phyloP scores from a whole-genome alignment of 2,113 vertebrate genomes.

The Gymnobelideus leadbeateri region DNA sequence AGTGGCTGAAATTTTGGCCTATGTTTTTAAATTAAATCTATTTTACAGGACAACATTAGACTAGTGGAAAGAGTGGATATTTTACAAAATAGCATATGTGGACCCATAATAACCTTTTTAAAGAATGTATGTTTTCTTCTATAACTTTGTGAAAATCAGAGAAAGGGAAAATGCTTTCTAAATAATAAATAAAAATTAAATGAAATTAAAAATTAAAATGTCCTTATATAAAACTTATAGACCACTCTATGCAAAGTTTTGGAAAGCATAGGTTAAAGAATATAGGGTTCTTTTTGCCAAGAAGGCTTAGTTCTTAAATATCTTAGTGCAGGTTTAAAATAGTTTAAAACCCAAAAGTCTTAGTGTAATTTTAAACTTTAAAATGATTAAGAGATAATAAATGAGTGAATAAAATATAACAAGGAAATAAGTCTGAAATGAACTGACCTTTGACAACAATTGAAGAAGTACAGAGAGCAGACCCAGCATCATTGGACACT shows the following conservation, averaged over 20 bases:
- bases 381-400: not conserved
- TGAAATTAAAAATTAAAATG: not conserved
- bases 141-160: not conserved
- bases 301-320: not conserved
- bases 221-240: not conserved
- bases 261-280: conserved; percentile 25
- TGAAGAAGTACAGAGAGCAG: conserved; percentile 87
- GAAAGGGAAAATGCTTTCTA: conserved; percentile 1
- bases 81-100: conserved; percentile 3
- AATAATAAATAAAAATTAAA: not conserved
- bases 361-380: no score
- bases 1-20: conserved; percentile 22
- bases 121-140: not conserved
- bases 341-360: not conserved
- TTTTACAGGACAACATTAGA: not conserved
- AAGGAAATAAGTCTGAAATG: not conserved
- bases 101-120: not conserved
- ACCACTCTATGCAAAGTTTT: conserved; percentile 20
- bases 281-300: conserved; percentile 26
- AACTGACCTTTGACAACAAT: conserved; percentile 93
- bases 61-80: conserved; percentile 7
- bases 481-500: conserved; percentile 94
- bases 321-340: not conserved
- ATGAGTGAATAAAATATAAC: conserved; percentile 17
- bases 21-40: conserved; percentile 19